Conservation (phyloP, 2,888 invertebrate species). For the Trichopria drosophilae region DNA sequence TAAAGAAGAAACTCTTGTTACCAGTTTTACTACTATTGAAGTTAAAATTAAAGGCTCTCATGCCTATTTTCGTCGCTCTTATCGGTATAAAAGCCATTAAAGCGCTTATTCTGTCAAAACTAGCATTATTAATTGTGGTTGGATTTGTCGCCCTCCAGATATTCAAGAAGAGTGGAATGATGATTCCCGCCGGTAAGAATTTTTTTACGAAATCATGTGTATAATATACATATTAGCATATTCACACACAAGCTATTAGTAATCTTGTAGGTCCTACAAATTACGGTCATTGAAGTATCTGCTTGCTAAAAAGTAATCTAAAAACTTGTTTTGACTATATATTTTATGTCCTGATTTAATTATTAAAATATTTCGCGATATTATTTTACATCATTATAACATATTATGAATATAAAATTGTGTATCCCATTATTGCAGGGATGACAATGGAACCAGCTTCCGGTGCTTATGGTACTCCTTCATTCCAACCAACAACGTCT, state of each 20-base stretch:
- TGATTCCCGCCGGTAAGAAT: conserved; percentile 51
- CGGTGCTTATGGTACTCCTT: conserved; percentile 71
- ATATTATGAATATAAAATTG: neutral
- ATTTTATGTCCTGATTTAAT: neutral
- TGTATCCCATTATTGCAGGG: conserved; percentile 55
- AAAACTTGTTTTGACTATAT: too few relatives aligned
- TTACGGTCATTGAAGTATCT: too few relatives aligned
- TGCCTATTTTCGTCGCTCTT: conserved; percentile 79
- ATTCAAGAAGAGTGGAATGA: conserved; percentile 74
- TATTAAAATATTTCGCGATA: too few relatives aligned
- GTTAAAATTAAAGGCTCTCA: conserved; percentile 79
- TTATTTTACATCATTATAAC: too few relatives aligned
- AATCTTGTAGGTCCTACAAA: too few relatives aligned
- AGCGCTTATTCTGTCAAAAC: conserved; percentile 80
- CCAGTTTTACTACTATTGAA: conserved; percentile 79
- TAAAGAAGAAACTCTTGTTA: conserved; percentile 82
- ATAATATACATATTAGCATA: too few relatives aligned
- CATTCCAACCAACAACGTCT: conserved; percentile 63
- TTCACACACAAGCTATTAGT: too few relatives aligned
- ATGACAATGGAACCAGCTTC: conserved; percentile 72
- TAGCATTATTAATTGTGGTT: conserved; percentile 78
- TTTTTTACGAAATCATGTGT: too few relatives aligned
- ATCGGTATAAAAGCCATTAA: conserved; percentile 82
- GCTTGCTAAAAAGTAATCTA: too few relatives aligned
- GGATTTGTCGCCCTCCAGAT: conserved; percentile 81